Conservation (phyloP, 2,888 invertebrate genomes). For the Nematopogon swammerdamellus region DNA sequence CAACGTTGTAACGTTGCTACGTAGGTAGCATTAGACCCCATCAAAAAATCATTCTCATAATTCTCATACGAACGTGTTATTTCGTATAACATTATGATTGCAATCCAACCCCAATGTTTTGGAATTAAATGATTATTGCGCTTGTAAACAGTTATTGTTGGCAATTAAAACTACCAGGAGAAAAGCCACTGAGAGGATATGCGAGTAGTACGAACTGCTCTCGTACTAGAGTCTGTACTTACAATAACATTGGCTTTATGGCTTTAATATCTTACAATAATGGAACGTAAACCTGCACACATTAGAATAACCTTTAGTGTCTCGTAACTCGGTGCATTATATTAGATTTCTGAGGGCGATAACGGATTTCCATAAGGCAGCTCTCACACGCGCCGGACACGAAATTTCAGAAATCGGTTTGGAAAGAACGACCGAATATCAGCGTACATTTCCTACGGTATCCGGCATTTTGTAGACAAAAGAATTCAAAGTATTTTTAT, state of each 20-base stretch:
- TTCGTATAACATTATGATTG: too few relatives aligned
- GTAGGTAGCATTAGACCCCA: too few relatives aligned
- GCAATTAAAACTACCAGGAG: conserved; percentile 38
- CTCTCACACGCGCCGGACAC: too few relatives aligned
- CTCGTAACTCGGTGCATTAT: neutral
- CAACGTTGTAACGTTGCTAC: too few relatives aligned
- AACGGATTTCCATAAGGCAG: neutral
- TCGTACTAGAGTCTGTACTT: conserved; percentile 1
- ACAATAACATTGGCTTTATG: conserved; percentile 28
- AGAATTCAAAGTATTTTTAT: too few relatives aligned
- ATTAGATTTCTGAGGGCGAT: neutral
- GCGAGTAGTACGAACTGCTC: neutral
- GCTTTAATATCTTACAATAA: conserved; percentile 26
- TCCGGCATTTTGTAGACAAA: too few relatives aligned
- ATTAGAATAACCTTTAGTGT: conserved; percentile 17
- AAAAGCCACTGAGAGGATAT: too few relatives aligned
- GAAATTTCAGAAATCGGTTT: too few relatives aligned
- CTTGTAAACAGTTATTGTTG: conserved; percentile 44
- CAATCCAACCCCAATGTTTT: neutral
- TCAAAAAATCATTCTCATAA: too few relatives aligned
- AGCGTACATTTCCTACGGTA: too few relatives aligned
- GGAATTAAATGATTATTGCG: conserved; percentile 49
- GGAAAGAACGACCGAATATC: too few relatives aligned
- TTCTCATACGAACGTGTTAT: too few relatives aligned
- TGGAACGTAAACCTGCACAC: conserved; percentile 22